Percentiles rank a stretch among this genome's conserved stretches.
Conservation (phyloP, 35 echinoderm and acorn worm species). For the Eucidaris tribuloides region DNA sequence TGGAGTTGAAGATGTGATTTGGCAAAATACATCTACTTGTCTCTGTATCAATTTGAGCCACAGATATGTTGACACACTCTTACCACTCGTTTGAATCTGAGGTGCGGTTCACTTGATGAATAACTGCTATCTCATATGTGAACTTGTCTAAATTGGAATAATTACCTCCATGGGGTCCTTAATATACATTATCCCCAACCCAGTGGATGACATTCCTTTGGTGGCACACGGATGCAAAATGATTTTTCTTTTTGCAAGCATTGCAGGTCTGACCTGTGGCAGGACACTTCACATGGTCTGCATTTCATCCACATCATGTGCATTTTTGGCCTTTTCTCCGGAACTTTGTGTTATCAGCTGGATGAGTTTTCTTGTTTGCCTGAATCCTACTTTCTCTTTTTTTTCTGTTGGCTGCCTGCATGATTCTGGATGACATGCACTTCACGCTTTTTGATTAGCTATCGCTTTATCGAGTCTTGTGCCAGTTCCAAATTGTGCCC, state of each 20-base stretch:
- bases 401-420: no score
- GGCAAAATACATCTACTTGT: constrained; percentile 57
- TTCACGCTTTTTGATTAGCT: no score
- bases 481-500: no score
- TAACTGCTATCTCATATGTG: background rate
- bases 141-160: background rate
- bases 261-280: constrained; percentile 48
- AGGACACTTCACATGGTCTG: constrained; percentile 52
- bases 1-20: constrained; percentile 32
- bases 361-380: no score
- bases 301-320: constrained; percentile 38
- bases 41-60: constrained; percentile 69
- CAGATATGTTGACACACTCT: constrained; percentile 40
- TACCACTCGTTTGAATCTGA: constrained; percentile 49
- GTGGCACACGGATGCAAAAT: constrained; percentile 63
- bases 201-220: background rate
- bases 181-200: background rate
- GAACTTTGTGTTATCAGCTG: no score
- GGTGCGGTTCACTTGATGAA: background rate
- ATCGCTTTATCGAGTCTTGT: no score
- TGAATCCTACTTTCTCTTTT: no score
- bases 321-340: no score
- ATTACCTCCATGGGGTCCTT: background rate
- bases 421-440: no score
- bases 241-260: constrained; percentile 44